These are phyloP conservation scores for Enhydra lutris DNA, from an alignment of 2,113 vertebrate species.

Conservation along the genomic window DNA sequence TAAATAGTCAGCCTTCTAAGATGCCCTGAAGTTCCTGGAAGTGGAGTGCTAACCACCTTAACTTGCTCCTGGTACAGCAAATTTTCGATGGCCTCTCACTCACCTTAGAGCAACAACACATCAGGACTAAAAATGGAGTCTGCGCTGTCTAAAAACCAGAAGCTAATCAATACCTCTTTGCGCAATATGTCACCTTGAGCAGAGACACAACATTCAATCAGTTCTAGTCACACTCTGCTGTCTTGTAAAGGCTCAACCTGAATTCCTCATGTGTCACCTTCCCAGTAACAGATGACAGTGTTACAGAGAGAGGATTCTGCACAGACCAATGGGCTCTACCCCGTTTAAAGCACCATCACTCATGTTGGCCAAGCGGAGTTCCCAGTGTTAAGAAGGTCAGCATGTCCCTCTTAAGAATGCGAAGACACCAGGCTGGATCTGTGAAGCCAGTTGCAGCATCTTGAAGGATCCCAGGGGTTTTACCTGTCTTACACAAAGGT, in stretches of 20 bases:
- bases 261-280: not conserved
- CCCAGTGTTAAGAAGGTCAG: not conserved
- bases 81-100: not conserved
- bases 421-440: not conserved
- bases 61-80: not conserved
- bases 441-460: not conserved
- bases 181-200: not conserved
- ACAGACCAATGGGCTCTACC: not conserved
- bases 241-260: not conserved
- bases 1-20: not conserved
- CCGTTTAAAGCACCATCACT: not conserved
- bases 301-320: not conserved
- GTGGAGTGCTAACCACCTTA: not conserved
- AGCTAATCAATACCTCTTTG: not conserved
- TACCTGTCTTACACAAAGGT: not conserved
- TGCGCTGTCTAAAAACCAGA: not conserved
- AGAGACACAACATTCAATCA: constrained; percentile 14
- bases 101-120: not conserved
- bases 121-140: not conserved
- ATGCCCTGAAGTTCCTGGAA: not conserved
- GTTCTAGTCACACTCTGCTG: not conserved
- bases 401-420: not conserved
- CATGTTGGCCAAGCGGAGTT: not conserved
- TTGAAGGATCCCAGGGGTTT: not conserved
- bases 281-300: not conserved